Evolutionary conservation across 2,113 vertebrate species (phyloP).

Genomic region (Meles meles): DNA sequence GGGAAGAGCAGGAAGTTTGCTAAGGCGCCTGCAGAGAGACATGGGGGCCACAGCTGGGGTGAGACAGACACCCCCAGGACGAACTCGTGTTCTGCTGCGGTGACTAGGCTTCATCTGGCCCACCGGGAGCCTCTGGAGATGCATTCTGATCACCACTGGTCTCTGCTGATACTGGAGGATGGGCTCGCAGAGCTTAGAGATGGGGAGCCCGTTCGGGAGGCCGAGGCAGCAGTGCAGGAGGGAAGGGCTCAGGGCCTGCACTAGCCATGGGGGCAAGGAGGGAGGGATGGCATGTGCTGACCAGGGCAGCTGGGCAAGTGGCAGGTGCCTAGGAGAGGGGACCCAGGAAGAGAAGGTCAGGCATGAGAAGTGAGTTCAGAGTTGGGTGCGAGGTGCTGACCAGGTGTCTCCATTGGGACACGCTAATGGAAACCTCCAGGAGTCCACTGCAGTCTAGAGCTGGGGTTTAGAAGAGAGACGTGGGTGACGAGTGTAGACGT

Average conservation of each 20-base stretch:
- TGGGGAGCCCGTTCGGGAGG: neutral
- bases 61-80: neutral
- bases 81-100: neutral
- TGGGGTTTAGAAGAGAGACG: neutral
- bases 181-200: neutral
- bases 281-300: accelerated
- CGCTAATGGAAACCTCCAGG: neutral
- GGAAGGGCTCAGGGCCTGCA: neutral
- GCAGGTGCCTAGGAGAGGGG: neutral
- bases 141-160: neutral
- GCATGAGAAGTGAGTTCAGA: neutral
- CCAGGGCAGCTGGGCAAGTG: accelerated
- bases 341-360: neutral
- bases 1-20: neutral
- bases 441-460: neutral
- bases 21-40: neutral
- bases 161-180: neutral
- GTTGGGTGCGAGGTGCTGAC: neutral
- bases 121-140: neutral
- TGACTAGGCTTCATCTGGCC: neutral
- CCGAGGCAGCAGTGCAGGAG: too few species aligned
- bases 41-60: accelerated
- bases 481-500: neutral
- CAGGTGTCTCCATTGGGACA: neutral
- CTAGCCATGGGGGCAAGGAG: neutral